Conservation (phyloP, 1,140 invertebrate species). For the Drosophila sp. region DNA sequence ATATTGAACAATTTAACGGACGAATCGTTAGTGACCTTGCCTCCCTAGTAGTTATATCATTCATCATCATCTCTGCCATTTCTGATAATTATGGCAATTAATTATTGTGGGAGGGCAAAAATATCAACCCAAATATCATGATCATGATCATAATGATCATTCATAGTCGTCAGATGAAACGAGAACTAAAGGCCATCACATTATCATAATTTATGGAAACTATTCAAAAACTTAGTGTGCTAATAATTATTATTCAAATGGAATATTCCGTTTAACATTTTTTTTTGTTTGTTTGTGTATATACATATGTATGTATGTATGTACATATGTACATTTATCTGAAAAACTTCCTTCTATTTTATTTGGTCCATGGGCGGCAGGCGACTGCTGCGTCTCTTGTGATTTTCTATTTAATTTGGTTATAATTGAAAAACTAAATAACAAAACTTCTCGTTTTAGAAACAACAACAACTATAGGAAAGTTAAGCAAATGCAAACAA, state of each 20-base stretch:
- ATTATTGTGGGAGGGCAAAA: conserved; percentile 15
- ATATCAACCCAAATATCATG: conserved; percentile 22
- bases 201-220: conserved; percentile 11
- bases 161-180: not conserved
- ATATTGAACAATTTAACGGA: not conserved
- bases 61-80: conserved; percentile 9
- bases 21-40: conserved; percentile 4
- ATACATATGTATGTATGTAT: no score
- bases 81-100: conserved; percentile 14
- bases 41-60: conserved; percentile 4
- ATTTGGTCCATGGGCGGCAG: not conserved
- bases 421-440: conserved; percentile 6
- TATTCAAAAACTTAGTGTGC: conserved; percentile 2
- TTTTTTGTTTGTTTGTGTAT: no score
- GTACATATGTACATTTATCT: not conserved
- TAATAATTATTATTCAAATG: conserved; percentile 7
- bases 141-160: not conserved
- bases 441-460: not conserved
- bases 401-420: not conserved
- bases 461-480: conserved; percentile 3
- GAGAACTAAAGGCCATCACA: conserved; percentile 1
- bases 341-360: conserved; percentile 1
- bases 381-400: not conserved
- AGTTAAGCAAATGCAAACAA: conserved; percentile 5
- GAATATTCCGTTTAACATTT: not conserved